A percentile compares a stretch with the other conserved stretches of the same genome.
Conservation (phyloP, 2,888 invertebrate species). For the Lithosia quadra region DNA sequence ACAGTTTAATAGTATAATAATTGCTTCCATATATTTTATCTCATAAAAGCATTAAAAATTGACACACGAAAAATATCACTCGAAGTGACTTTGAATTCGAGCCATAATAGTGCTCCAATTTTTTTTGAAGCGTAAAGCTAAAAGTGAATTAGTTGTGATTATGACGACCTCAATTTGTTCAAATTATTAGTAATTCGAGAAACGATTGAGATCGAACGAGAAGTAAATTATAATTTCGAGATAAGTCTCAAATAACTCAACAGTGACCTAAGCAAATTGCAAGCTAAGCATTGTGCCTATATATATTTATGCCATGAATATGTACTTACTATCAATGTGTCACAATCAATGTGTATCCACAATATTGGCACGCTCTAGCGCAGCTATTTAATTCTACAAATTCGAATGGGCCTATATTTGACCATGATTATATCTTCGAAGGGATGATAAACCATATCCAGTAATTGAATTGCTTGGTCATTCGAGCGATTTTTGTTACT, state of each 20-base stretch:
- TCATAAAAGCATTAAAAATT: neutral
- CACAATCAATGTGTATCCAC: neutral
- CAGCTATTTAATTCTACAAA: neutral
- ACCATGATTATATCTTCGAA: neutral
- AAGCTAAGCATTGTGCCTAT: too few relatives aligned
- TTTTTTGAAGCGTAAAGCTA: neutral
- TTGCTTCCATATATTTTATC: constrained; percentile 10
- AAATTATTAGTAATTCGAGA: neutral
- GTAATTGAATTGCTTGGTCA: neutral
- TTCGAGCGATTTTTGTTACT: neutral
- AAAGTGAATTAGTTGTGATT: constrained; percentile 3
- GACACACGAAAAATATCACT: neutral
- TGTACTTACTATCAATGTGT: too few relatives aligned
- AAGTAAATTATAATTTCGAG: neutral
- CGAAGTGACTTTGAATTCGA: constrained; percentile 1
- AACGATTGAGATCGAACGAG: neutral
- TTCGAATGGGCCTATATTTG: neutral
- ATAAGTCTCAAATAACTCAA: neutral
- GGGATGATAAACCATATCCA: neutral
- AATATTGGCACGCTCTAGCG: neutral
- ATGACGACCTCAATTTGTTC: neutral
- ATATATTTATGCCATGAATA: neutral
- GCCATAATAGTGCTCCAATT: constrained; percentile 3
- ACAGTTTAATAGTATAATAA: constrained; percentile 9
- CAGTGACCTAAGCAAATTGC: neutral